phyloP scores from a whole-genome alignment of 2,888 invertebrate species.

The Crematogaster levior region DNA sequence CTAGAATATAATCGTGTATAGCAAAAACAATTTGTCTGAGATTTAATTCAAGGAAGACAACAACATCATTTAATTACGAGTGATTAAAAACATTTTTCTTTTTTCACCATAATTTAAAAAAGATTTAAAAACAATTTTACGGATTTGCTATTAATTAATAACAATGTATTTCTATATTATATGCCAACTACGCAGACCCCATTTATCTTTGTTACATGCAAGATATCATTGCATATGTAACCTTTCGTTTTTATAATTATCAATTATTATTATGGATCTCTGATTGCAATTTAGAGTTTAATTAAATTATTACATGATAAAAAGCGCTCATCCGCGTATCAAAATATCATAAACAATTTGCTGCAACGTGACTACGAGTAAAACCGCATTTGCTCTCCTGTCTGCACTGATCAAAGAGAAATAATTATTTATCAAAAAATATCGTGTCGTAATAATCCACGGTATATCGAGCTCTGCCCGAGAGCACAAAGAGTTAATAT shows the following conservation, averaged over 20 bases:
- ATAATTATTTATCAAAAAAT: constrained; percentile 23
- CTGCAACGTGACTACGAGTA: neutral
- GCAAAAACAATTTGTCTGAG: neutral
- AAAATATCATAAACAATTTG: constrained; percentile 7
- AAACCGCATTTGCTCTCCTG: neutral
- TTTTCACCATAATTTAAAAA: neutral
- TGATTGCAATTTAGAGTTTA: neutral
- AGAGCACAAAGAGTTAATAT: constrained; percentile 23
- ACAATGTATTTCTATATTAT: neutral
- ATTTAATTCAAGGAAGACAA: neutral
- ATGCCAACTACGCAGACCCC: neutral
- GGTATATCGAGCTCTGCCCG: neutral
- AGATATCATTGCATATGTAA: neutral
- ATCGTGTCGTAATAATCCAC: neutral
- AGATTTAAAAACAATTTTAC: neutral
- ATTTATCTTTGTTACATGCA: neutral
- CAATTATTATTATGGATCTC: neutral
- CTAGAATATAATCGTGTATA: neutral
- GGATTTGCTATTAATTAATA: neutral
- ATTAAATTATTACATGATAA: neutral
- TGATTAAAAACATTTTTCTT: neutral
- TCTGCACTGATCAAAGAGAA: neutral
- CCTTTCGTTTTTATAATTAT: neutral
- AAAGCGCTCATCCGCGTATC: neutral
- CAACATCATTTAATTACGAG: neutral